Conservation (phyloP, 2,888 invertebrate genomes). For the Lasioglossum figueresi region DNA sequence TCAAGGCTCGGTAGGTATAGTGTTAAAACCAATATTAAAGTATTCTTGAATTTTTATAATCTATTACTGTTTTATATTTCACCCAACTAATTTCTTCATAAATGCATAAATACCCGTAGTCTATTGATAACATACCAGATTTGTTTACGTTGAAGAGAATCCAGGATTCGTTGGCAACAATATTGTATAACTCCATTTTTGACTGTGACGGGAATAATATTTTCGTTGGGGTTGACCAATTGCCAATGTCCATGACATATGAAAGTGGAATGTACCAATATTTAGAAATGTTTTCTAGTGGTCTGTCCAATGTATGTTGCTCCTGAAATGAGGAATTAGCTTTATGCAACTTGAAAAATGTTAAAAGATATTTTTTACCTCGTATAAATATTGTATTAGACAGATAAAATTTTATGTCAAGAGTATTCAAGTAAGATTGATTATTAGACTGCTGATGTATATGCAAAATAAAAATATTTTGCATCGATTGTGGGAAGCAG, state of each 20-base stretch:
- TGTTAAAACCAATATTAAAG: too few species aligned
- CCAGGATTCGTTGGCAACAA: conserved; percentile 70
- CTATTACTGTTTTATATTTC: too few species aligned
- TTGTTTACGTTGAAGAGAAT: conserved; percentile 77
- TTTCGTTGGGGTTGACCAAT: conserved; percentile 69
- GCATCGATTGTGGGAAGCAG: too few species aligned
- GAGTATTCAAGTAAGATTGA: background rate
- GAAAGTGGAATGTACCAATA: conserved; percentile 77
- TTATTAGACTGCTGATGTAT: too few species aligned
- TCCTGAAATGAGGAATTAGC: conserved; percentile 56
- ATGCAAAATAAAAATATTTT: too few species aligned
- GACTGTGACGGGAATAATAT: conserved; percentile 72
- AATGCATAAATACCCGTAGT: too few species aligned
- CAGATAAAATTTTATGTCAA: background rate
- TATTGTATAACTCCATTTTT: conserved; percentile 56
- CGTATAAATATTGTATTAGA: background rate
- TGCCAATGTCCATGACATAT: conserved; percentile 60
- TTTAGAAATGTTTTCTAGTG: conserved; percentile 49
- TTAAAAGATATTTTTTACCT: background rate
- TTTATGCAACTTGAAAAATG: background rate
- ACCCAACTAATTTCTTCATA: too few species aligned
- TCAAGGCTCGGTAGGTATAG: too few species aligned
- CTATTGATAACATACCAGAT: conserved; percentile 67
- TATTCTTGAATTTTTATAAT: too few species aligned
- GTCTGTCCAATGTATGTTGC: conserved; percentile 71